Conservation (phyloP, 2,797 vertebrate species). For the Salarias fasciatus region DNA sequence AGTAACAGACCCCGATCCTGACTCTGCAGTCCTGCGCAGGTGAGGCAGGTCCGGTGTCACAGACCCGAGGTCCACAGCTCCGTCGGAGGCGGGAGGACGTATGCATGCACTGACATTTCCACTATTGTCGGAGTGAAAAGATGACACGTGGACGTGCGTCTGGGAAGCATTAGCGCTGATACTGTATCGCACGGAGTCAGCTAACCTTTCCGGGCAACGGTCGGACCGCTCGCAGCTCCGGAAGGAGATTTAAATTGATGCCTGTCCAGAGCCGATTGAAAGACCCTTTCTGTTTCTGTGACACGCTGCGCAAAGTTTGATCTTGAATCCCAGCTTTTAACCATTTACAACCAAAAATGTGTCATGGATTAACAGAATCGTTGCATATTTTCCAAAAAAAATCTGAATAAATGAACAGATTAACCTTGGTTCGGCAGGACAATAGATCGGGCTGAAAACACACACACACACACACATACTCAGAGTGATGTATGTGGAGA, state of each 20-base stretch:
- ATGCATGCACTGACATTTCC: conserved; percentile 52
- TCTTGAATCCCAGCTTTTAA: too few relatives aligned
- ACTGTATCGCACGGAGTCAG: conserved; percentile 25
- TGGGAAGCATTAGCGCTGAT: conserved; percentile 34
- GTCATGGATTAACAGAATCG: not conserved
- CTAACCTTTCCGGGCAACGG: conserved; percentile 25
- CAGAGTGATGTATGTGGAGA: conserved; percentile 46
- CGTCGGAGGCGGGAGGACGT: conserved; percentile 31
- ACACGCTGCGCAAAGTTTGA: not conserved
- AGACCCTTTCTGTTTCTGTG: not conserved
- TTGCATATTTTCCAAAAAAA: not conserved
- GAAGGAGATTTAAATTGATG: not conserved
- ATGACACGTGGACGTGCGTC: conserved; percentile 22
- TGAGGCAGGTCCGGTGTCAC: conserved; percentile 35
- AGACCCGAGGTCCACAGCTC: conserved; percentile 47
- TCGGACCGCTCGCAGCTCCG: not conserved
- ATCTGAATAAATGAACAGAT: too few relatives aligned
- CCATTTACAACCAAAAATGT: too few relatives aligned
- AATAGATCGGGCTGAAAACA: conserved; percentile 25
- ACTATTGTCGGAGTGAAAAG: conserved; percentile 49
- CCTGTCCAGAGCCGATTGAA: conserved; percentile 9
- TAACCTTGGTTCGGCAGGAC: conserved; percentile 11
- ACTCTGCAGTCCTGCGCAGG: too few relatives aligned
- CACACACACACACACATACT: conserved; percentile 3
- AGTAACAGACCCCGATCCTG: too few relatives aligned